These are phyloP conservation scores for Monodelphis domestica DNA, from an alignment of 2,797 vertebrate species.

Conservation along the genomic window DNA sequence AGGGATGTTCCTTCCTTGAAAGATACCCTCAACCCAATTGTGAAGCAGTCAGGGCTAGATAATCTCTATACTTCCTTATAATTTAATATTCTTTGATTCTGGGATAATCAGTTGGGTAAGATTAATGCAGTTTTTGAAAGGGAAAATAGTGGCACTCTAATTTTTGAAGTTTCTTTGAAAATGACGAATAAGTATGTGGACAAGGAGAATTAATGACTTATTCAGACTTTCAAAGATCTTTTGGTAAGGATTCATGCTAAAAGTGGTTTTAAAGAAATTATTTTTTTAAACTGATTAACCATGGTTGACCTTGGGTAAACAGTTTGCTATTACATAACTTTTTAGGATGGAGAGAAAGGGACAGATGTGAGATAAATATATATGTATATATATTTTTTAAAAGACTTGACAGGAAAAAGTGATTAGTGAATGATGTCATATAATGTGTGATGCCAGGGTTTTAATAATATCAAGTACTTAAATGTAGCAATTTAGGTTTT, in stretches of 20 bases:
- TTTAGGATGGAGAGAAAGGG: background rate
- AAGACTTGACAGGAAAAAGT: background rate
- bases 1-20: background rate
- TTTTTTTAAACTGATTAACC: background rate
- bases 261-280: background rate
- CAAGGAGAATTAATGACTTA: background rate
- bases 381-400: background rate
- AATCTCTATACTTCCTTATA: background rate
- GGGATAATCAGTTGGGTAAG: background rate
- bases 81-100: background rate
- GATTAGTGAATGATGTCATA: background rate
- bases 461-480: background rate
- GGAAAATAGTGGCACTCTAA: background rate
- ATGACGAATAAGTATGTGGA: background rate
- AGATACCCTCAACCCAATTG: background rate
- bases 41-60: background rate
- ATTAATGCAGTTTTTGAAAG: background rate
- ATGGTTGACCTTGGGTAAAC: background rate
- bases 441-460: background rate
- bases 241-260: background rate
- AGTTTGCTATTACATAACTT: background rate
- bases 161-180: background rate
- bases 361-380: background rate
- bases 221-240: background rate
- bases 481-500: background rate